Evolutionary conservation across 2,797 vertebrate genomes (phyloP), one percentile per base, ranked within the genome.

Genomic region (Ptychadena robeensis): DNA sequence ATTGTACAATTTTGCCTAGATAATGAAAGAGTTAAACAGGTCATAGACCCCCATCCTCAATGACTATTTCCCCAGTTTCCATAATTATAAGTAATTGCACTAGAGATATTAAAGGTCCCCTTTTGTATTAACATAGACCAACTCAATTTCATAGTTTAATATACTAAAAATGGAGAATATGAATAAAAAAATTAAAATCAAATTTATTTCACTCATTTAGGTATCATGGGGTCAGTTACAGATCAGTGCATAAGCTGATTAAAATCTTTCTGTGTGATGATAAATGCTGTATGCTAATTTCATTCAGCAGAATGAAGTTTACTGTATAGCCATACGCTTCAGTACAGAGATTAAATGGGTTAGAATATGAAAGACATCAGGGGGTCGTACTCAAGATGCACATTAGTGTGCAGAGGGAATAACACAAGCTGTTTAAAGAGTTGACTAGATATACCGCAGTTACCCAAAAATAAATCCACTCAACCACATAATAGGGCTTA

Each of bases 101-200:
- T 57, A 76, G 83, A 80, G 83, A 85, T 85, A 85, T 85, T 80
- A 80, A 80, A 85, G 83, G 78, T 85, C 78, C 72, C 44, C 83
- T 31, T 85, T 81, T 85, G 83, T 80, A 85, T 81, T 85, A 81
- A 64, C 78, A 81, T 38, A 85, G 83, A 85, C 65, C 83, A 85
- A 85, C 83, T 85, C 83, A 85, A 85, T 85, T 85, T 85, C 78
- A 85, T 85, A 85, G 78, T 85, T 84, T 85, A 85, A 85, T 85
- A 85, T 81, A 85, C 71, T 85, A 85, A 80, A 85, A 85, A 85
- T 85, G 57, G 72, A 85, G 78, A 80, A 74, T 85, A 85, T 85
- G 48, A 79, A 85, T 61, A 61, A 70, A 80, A 74, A 80, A 84
- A 84, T 80, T 80, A 71, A 85, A 85, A 70, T 81, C 78, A 85